A percentile compares a stretch with the other conserved stretches of the same genome.
Conservation (phyloP, 1,140 invertebrate genomes). For the Drosophila guanche region DNA sequence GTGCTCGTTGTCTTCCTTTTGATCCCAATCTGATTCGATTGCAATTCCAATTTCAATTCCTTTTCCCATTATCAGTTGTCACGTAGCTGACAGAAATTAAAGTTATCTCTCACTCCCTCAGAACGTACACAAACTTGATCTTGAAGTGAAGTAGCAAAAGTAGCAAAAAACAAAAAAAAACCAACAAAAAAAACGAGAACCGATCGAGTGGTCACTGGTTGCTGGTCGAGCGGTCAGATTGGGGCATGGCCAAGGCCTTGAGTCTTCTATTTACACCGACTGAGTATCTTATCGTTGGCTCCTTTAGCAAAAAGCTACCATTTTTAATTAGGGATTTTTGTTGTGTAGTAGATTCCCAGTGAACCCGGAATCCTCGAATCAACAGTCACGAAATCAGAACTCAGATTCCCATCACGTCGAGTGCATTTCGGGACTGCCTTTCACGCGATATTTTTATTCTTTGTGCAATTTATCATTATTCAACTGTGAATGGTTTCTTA, state of each 20-base stretch:
- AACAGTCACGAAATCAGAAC: slow-evolving; percentile 1
- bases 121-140: slow-evolving; percentile 23
- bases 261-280: slow-evolving; percentile 29
- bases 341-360: not conserved
- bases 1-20: not conserved
- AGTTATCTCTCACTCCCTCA: slow-evolving; percentile 6
- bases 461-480: slow-evolving; percentile 34
- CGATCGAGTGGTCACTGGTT: slow-evolving; percentile 1
- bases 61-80: slow-evolving; percentile 38
- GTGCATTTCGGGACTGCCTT: slow-evolving; percentile 19
- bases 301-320: slow-evolving; percentile 4
- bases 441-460: slow-evolving; percentile 12
- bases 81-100: slow-evolving; percentile 40
- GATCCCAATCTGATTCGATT: slow-evolving; percentile 5
- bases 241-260: slow-evolving; percentile 22
- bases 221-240: not conserved
- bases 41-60: slow-evolving; percentile 23
- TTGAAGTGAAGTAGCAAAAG: slow-evolving; percentile 55
- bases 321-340: slow-evolving; percentile 11
- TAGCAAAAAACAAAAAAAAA: too few relatives aligned
- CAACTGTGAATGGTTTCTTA: slow-evolving; percentile 8
- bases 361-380: too few relatives aligned
- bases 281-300: slow-evolving; percentile 28
- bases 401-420: slow-evolving; percentile 48
- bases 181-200: slow-evolving; percentile 24